Conservation (phyloP, 2,113 vertebrate genomes). For the Peucedramus taeniatus region DNA sequence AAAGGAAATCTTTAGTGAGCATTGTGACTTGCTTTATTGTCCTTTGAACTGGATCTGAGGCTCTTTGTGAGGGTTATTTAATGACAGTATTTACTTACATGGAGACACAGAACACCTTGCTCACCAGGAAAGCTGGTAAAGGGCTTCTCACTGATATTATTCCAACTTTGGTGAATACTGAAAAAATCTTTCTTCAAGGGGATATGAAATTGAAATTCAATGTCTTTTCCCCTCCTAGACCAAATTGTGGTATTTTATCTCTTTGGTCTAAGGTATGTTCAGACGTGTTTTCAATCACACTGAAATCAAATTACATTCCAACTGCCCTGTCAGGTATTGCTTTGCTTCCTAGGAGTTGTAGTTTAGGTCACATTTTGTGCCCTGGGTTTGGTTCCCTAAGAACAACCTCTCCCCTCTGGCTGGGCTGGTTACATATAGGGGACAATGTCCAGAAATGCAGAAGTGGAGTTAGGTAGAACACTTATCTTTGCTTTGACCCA, state of each 20-base stretch:
- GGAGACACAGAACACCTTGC: neutral
- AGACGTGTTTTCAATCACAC: neutral
- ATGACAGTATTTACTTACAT: neutral
- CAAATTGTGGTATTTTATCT: neutral
- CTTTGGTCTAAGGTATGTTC: neutral
- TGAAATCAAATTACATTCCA: neutral
- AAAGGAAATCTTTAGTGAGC: neutral
- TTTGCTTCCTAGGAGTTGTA: neutral
- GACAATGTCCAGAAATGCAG: neutral
- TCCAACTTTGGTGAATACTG: neutral
- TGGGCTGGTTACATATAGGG: neutral
- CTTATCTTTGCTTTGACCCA: neutral
- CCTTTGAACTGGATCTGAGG: neutral
- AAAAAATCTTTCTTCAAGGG: neutral
- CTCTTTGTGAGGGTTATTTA: neutral
- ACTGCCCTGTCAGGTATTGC: neutral
- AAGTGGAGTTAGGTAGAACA: neutral
- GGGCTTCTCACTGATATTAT: neutral
- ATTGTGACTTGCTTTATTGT: neutral
- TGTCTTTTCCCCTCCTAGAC: rapidly evolving
- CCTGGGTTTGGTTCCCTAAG: neutral
- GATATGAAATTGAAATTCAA: neutral
- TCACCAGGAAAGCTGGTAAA: neutral
- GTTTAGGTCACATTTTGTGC: neutral
- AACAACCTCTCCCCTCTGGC: neutral